Evolutionary conservation across 2,113 vertebrate species (phyloP), one percentile per base, ranked within the genome.

Genomic region (Labeo catla): DNA sequence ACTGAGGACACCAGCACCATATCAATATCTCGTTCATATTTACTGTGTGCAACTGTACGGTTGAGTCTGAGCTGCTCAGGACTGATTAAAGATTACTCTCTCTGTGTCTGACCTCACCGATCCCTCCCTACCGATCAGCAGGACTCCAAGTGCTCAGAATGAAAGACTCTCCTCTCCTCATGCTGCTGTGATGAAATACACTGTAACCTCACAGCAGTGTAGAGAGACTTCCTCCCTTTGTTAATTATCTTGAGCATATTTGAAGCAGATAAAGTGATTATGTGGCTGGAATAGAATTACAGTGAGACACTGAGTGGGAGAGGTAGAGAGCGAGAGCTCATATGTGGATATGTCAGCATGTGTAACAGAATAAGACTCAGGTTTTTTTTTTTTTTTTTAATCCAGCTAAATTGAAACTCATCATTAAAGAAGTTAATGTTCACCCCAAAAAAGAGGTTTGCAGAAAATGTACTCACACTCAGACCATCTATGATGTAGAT

Each of bases 191-290:
- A 93, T 93, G 93, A 94, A 93, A 94, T 93, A 93, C 91, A 91
- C 89, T 92, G 91, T 93, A 94, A 94, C 93, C 91, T 94, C 93
- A 92, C 19, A 13, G 49, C 92, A 90, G 91, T 93, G 91, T 93
- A 91, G 93, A 93, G 76, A 77, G 93, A 92, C 93, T 94, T 94
- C 93, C 92, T 94, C 94, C 93, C 93, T 77, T 90, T 92, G 93
- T 93, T 95, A 95, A 95, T 95, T 95, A 94, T 93, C 93, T 93
- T 94, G 93, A 93, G 93, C 94, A 95, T 95, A 95, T 94, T 94
- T 90, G 81, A 95, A 94, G 94, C 93, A 92, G 94, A 95, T 95
- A 95, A 87, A 90, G 93, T 91, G 94, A 95, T 95, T 95, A 94
- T 93, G 92, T 92, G 91, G 89, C 91, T 91, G 91, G 94, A 95